Conservation (phyloP, 2,797 vertebrate species). For the Sebastes matsubarae region DNA sequence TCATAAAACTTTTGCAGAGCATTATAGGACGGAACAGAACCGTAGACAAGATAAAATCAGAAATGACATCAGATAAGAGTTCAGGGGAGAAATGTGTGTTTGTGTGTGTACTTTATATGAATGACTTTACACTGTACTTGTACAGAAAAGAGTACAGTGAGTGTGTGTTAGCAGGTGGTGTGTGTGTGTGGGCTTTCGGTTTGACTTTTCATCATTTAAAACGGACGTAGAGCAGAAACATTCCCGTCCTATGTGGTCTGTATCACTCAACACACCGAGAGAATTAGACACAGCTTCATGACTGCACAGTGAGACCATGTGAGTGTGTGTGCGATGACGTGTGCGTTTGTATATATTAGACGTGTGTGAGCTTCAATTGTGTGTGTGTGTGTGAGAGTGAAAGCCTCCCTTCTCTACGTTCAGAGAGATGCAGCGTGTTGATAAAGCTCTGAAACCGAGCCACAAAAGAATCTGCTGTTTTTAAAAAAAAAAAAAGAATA, state of each 20-base stretch:
- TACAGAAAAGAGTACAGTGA: not conserved
- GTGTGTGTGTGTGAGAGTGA: not conserved
- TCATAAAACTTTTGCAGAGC: not conserved
- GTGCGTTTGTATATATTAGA: conserved; percentile 18
- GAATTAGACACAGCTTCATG: conserved; percentile 13
- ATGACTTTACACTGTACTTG: not conserved
- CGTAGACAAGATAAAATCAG: not conserved
- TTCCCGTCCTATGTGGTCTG: conserved; percentile 59
- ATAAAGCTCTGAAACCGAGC: conserved; percentile 36
- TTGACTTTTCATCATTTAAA: conserved; percentile 49
- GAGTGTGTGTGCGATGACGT: not conserved
- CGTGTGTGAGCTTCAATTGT: not conserved
- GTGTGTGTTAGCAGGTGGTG: not conserved
- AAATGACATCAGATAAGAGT: not conserved
- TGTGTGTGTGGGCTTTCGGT: conserved; percentile 10
- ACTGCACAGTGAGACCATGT: not conserved
- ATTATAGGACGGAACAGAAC: not conserved
- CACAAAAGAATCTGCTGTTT: conserved; percentile 1
- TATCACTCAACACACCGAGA: conserved; percentile 51
- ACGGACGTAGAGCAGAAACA: conserved; percentile 60
- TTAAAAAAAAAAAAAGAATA: not conserved
- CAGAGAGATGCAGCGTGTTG: not conserved
- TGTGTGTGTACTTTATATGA: not conserved
- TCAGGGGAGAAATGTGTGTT: not conserved
- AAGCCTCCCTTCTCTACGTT: conserved; percentile 7